Conservation (phyloP, 2,888 invertebrate genomes). For the Reticulitermes lucifugus region DNA sequence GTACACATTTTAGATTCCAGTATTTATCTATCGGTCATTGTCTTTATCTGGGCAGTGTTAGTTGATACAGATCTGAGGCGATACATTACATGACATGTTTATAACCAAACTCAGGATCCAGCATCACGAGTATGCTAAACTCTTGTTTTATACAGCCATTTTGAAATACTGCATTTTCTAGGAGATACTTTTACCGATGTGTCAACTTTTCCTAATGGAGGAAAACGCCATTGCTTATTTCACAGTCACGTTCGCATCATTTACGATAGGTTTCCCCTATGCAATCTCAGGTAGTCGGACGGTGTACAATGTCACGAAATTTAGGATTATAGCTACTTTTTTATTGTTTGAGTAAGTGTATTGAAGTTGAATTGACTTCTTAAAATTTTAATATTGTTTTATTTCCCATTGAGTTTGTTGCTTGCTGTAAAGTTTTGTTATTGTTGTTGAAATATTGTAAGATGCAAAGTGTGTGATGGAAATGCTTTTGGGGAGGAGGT, state of each 20-base stretch:
- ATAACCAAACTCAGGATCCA: constrained; percentile 50
- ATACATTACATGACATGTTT: constrained; percentile 51
- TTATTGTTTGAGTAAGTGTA: constrained; percentile 48
- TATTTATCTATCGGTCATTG: constrained; percentile 51
- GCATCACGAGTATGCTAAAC: constrained; percentile 52
- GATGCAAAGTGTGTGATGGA: constrained; percentile 36
- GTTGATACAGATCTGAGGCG: constrained; percentile 52
- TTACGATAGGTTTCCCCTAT: constrained; percentile 52
- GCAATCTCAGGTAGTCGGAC: constrained; percentile 53
- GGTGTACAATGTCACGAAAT: constrained; percentile 50
- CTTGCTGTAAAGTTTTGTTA: constrained; percentile 52
- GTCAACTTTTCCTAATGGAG: constrained; percentile 49
- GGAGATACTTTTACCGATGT: constrained; percentile 52
- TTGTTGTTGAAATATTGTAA: constrained; percentile 41
- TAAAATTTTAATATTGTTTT: constrained; percentile 51
- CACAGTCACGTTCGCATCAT: constrained; percentile 49
- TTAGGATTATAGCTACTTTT: constrained; percentile 50
- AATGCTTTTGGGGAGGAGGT: not conserved
- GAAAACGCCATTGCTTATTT: constrained; percentile 52
- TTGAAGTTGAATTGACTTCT: constrained; percentile 47
- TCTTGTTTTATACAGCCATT: constrained; percentile 53
- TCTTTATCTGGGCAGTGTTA: constrained; percentile 50
- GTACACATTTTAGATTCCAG: constrained; percentile 51
- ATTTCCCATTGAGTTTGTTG: constrained; percentile 49
- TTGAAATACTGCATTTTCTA: constrained; percentile 54